These are phyloP conservation scores for Ophion ellenae DNA, from an alignment of 2,888 invertebrate species.

Conservation along the genomic window DNA sequence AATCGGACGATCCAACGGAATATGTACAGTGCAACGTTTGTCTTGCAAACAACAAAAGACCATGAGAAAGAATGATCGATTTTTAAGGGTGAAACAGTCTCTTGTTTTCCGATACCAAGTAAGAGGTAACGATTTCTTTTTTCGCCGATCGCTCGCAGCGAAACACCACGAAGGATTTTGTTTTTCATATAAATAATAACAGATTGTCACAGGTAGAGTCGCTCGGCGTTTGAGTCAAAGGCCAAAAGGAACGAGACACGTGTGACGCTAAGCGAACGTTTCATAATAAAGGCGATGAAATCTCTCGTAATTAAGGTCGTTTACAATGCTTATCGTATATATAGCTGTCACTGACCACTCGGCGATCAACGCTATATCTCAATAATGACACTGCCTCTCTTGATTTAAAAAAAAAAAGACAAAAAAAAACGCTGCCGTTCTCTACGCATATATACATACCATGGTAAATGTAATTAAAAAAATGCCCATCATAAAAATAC, in stretches of 20 bases:
- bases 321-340: conserved; percentile 30
- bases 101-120: conserved; percentile 54
- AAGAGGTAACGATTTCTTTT: conserved; percentile 35
- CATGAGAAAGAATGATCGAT: conserved; percentile 23
- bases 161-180: conserved; percentile 25
- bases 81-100: conserved; percentile 64
- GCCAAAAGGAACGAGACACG: conserved; percentile 40
- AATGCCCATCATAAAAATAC: conserved; percentile 58
- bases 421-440: not conserved
- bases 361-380: conserved; percentile 27
- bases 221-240: conserved; percentile 56
- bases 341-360: conserved; percentile 28
- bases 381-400: conserved; percentile 33
- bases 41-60: conserved; percentile 32
- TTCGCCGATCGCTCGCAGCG: conserved; percentile 53
- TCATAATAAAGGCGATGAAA: conserved; percentile 21
- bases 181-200: conserved; percentile 58
- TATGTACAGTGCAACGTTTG: conserved; percentile 60
- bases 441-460: conserved; percentile 68
- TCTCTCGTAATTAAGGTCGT: conserved; percentile 45
- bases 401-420: conserved; percentile 9
- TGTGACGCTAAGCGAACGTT: conserved; percentile 49
- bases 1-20: conserved; percentile 55
- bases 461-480: conserved; percentile 56
- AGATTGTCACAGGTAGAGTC: conserved; percentile 47